Evolutionary conservation across 2,113 vertebrate species (phyloP).

Genomic region (Phalacrocorax carbo): DNA sequence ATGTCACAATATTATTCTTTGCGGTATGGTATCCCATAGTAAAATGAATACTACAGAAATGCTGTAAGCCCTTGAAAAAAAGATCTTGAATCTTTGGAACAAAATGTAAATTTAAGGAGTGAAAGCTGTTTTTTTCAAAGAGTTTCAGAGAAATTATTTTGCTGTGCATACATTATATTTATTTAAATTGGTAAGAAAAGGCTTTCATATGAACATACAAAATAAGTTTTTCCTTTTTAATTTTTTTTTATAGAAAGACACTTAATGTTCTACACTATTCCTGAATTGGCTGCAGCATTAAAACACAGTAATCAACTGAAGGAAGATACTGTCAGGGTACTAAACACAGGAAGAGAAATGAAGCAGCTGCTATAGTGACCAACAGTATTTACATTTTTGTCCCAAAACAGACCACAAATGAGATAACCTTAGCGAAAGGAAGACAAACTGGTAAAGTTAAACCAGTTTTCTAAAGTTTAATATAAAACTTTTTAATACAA

Average conservation of each 20-base stretch:
- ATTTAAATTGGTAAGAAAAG: background rate
- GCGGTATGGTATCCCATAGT: accelerated
- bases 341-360: background rate
- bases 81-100: background rate
- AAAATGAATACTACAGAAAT: background rate
- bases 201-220: background rate
- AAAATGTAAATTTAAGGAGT: background rate
- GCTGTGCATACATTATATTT: background rate
- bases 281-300: background rate
- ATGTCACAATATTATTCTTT: background rate
- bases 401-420: background rate
- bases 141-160: background rate
- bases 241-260: background rate
- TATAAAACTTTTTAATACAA: background rate
- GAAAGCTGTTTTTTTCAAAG: background rate
- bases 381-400: background rate
- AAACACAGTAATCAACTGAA: background rate
- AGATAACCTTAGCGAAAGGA: background rate
- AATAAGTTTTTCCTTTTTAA: background rate
- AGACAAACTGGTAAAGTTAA: background rate
- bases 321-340: background rate
- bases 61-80: background rate
- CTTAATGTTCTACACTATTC: background rate
- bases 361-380: background rate
- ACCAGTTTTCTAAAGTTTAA: background rate